phyloP scores from a whole-genome alignment of 2,113 vertebrate genomes.

The Pyrgilauda ruficollis region DNA sequence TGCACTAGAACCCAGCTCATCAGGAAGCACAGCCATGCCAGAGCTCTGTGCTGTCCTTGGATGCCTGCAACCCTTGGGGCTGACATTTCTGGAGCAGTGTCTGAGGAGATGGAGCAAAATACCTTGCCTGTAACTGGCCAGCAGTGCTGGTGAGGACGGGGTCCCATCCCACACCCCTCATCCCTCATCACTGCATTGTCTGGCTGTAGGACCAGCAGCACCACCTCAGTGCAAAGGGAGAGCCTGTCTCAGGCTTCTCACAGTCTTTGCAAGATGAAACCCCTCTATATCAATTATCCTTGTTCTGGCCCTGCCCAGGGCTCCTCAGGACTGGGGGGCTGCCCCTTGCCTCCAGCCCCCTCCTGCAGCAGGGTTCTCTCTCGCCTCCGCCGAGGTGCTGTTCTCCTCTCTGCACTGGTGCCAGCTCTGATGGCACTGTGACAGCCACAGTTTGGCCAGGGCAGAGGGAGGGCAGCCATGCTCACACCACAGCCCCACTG shows the following conservation, averaged over 20 bases:
- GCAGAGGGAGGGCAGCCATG: background rate
- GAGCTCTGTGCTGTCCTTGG: background rate
- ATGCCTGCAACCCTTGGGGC: accelerated
- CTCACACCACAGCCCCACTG: background rate
- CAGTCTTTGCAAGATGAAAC: background rate
- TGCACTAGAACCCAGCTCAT: background rate
- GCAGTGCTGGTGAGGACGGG: accelerated
- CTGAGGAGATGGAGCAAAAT: background rate
- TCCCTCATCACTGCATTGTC: accelerated
- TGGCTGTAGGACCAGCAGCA: background rate
- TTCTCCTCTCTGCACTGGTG: background rate
- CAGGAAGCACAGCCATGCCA: background rate
- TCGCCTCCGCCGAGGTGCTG: background rate
- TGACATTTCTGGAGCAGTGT: background rate
- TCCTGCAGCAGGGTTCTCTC: background rate
- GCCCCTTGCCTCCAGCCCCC: background rate
- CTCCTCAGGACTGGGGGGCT: background rate
- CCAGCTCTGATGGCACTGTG: background rate
- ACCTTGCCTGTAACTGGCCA: background rate
- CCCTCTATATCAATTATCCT: background rate
- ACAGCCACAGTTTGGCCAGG: background rate
- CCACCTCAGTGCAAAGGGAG: background rate
- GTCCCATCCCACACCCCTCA: background rate
- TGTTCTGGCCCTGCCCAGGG: background rate
- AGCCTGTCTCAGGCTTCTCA: background rate